Percentiles rank a stretch among this genome's conserved stretches.
Conservation (phyloP, 2,888 invertebrate genomes). For the Scaptomyza tumidula region DNA sequence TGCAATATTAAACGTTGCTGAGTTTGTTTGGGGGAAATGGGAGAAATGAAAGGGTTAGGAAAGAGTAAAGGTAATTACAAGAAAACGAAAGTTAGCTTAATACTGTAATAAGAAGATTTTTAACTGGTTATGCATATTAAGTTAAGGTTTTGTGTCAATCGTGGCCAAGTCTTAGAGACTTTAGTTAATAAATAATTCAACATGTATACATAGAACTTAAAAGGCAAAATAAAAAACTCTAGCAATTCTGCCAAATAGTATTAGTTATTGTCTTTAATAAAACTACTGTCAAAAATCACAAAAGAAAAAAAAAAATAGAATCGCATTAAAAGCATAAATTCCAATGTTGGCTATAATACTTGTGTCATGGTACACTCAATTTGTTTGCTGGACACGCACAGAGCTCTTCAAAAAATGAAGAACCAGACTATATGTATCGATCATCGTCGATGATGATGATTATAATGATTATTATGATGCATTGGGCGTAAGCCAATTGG, state of each 20-base stretch:
- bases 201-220: too few species aligned
- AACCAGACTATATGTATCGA: conserved; percentile 4
- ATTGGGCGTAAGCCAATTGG: conserved; percentile 48
- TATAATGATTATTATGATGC: conserved; percentile 10
- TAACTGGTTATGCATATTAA: not conserved
- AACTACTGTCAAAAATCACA: not conserved
- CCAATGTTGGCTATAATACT: conserved; percentile 16
- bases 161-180: not conserved
- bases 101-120: not conserved
- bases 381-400: conserved; percentile 62
- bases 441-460: conserved; percentile 7
- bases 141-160: not conserved
- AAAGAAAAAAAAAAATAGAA: not conserved
- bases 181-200: too few species aligned
- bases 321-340: conserved; percentile 3
- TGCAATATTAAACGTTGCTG: conserved; percentile 42
- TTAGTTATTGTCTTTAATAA: not conserved
- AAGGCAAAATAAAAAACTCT: not conserved
- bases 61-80: conserved; percentile 15
- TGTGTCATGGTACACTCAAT: conserved; percentile 25
- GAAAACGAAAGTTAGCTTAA: not conserved
- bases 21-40: not conserved
- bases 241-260: not conserved
- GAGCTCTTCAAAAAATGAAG: conserved; percentile 22
- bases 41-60: not conserved